Evolutionary conservation across 1,140 invertebrate species (phyloP), one percentile per base, ranked within the genome.

Genomic region (Marisa cornuarietis): DNA sequence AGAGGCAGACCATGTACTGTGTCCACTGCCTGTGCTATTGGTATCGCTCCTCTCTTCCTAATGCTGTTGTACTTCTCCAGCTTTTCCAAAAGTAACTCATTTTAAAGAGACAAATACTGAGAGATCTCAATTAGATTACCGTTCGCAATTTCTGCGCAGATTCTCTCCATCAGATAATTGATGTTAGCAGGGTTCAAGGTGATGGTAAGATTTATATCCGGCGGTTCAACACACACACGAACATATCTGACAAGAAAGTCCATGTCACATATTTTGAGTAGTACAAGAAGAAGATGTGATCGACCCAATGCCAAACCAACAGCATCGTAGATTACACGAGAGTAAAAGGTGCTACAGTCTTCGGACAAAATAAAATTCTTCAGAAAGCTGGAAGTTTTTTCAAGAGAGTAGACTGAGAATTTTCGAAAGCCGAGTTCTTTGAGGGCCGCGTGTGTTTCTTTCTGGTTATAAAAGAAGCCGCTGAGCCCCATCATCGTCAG

Each of bases 221-320:
- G 2, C 10, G 52, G n/a, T 24, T 18, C 26, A 58, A 24, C 72
- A 14, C 16, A 24, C 42, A 51, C 52, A 42, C 63, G 31, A 7
- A 77, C 75, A 26, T 77, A 26, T 22, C 52, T 14, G 18, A 66
- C 49, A 3, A 77, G 75, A 65, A 77, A 77, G 0, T 18, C 49
- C 62, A 52, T 18, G 75, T 77, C 75, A 77, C 75, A 77, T 1
- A 77, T 65, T n/a, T 54, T 61, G 16, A 77, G 75, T 51, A 77
- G 51, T 8, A 65, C 22, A 14, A 63, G 65, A 62, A 66, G 42
- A 10, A 18, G 22, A 24, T 52, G 11, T 4, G n/a, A 68, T 13
- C 75, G 26, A 2, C 75, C 75, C 51, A 77, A 31, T 49, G 51
- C 63, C 75, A 77, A 49, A 62, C 75, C 75, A 31, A 42, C 75